A percentile compares a stretch with the other conserved stretches of the same genome.
Conservation (phyloP, 2,797 vertebrate genomes). For the Poecilia wingei region DNA sequence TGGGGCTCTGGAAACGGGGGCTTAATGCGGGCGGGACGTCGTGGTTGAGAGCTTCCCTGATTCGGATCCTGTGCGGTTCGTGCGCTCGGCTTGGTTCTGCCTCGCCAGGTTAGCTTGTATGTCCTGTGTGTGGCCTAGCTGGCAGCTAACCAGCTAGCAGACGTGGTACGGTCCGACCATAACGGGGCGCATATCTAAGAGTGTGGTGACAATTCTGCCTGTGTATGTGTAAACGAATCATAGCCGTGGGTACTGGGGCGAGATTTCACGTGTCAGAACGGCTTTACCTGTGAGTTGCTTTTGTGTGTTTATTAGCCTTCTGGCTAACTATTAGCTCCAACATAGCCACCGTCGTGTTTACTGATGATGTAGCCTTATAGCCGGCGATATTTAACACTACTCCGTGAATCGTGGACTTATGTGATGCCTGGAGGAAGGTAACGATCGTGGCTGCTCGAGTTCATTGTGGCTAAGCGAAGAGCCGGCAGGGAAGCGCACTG, state of each 20-base stretch:
- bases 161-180: constrained; percentile 38
- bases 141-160: constrained; percentile 74
- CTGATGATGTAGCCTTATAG: constrained; percentile 46
- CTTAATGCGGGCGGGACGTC: constrained; percentile 37
- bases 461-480: neutral
- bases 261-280: constrained; percentile 27
- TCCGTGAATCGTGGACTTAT: too few species aligned
- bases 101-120: constrained; percentile 77
- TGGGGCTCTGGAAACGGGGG: neutral
- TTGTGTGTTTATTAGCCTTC: constrained; percentile 62
- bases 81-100: constrained; percentile 83
- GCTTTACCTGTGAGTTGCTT: constrained; percentile 44
- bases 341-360: constrained; percentile 69
- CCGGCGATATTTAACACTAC: neutral
- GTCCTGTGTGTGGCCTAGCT: constrained; percentile 77
- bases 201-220: too few species aligned
- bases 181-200: accelerated
- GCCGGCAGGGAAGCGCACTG: neutral
- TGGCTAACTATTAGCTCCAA: constrained; percentile 66
- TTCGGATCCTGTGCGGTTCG: constrained; percentile 82
- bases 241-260: neutral
- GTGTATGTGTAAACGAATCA: neutral
- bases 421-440: neutral
- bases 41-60: constrained; percentile 67
- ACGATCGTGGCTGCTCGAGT: neutral